These are phyloP conservation scores for Dilophus febrilis DNA, from an alignment of 2,888 invertebrate genomes.

Conservation along the genomic window DNA sequence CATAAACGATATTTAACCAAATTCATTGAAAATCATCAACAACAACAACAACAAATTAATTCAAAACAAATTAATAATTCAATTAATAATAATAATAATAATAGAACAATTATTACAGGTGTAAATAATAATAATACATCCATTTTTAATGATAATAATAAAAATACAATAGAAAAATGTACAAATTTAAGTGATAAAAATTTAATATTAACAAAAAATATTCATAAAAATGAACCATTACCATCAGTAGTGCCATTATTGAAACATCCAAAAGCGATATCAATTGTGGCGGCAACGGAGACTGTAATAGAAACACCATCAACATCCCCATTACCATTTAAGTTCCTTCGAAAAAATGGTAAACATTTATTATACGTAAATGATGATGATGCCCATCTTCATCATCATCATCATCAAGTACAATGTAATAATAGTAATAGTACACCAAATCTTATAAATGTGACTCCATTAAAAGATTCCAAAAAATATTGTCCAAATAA, in stretches of 20 bases:
- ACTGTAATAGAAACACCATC: slow-evolving; percentile 38
- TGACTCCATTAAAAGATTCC: no score
- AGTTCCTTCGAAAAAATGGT: slow-evolving; percentile 50
- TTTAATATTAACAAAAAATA: no score
- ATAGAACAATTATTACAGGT: no score
- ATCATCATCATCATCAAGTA: slow-evolving; percentile 30
- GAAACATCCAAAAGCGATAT: neutral
- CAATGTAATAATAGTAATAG: slow-evolving; percentile 65
- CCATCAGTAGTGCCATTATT: no score
- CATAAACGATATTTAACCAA: slow-evolving; percentile 33
- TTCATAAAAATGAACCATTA: no score
- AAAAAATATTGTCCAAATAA: no score
- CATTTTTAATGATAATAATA: no score
- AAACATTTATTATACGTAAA: slow-evolving; percentile 14
- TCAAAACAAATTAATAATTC: slow-evolving; percentile 25
- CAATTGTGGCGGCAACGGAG: slow-evolving; percentile 14
- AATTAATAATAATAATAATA: no score
- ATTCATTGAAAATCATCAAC: slow-evolving; percentile 32
- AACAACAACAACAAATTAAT: slow-evolving; percentile 13
- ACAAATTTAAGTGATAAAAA: no score
- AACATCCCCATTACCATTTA: slow-evolving; percentile 65
- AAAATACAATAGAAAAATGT: no score
- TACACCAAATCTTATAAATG: slow-evolving; percentile 54
- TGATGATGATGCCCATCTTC: slow-evolving; percentile 29
- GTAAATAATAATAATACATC: no score